A percentile compares a stretch with the other conserved stretches of the same genome.
These are phyloP conservation scores for Philopedon plagiatum DNA, from an alignment of 2,888 invertebrate species.

Conservation along the genomic window DNA sequence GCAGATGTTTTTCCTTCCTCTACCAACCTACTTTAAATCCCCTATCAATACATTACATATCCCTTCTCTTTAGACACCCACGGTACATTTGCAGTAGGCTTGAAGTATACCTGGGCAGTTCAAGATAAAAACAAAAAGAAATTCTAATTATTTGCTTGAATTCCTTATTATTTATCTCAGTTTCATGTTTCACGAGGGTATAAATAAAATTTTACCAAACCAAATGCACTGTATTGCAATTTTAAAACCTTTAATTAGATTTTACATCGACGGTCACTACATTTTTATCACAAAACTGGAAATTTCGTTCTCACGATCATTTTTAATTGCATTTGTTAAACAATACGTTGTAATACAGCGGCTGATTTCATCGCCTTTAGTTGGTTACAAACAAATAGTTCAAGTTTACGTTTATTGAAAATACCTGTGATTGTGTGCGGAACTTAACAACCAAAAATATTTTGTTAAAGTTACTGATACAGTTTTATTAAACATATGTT, in stretches of 20 bases:
- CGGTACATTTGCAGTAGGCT: too few species aligned
- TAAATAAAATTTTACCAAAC: neutral
- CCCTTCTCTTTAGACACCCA: too few species aligned
- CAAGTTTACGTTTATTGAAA: neutral
- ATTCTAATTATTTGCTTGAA: too few species aligned
- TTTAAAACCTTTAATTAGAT: conserved; percentile 17
- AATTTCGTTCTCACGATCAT: conserved; percentile 30
- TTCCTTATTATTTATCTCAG: neutral
- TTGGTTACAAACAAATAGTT: neutral
- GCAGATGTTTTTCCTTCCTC: too few species aligned
- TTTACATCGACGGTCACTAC: neutral
- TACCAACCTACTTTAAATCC: too few species aligned
- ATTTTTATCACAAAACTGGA: conserved; percentile 22
- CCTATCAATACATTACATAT: too few species aligned
- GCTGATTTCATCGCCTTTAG: neutral
- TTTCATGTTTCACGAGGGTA: neutral
- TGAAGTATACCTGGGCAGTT: too few species aligned
- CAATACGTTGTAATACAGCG: conserved; percentile 23
- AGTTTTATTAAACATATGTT: too few species aligned
- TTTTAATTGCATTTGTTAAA: conserved; percentile 13
- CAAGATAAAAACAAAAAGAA: too few species aligned
- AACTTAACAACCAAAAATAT: neutral
- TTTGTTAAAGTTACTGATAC: too few species aligned
- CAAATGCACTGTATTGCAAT: conserved; percentile 13
- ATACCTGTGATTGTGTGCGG: conserved; percentile 6